Evolutionary conservation across 1,140 invertebrate genomes (phyloP), one percentile per base, ranked within the genome.

Genomic region (Euwallacea fornicatus): DNA sequence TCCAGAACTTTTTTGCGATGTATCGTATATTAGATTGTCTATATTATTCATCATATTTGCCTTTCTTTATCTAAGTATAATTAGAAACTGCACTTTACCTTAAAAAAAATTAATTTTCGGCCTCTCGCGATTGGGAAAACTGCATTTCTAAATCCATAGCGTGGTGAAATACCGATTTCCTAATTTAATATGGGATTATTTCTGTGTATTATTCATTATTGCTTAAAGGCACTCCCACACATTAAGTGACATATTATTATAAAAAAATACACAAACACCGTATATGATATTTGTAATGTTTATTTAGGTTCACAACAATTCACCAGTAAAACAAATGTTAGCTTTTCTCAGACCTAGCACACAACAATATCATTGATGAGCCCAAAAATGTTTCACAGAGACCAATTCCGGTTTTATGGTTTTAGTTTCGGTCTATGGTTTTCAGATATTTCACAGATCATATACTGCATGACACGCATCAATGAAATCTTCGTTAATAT

Each of bases 321-420:
- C 69, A 71, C 61, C 69, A 60, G 61, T 59, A 59, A 71, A 60
- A 10, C 56, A 65, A 71, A 71, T 71, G 69, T 71, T 71, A 71
- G 69, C 63, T 71, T 71, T 71, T 71, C 69, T 59, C 69, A 71
- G 69, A 71, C 13, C 41, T 43, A 11, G 42, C n/a, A 42, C 13
- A 15, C 60, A 43, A 62, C 11, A 47, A 62, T 9, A 62, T 42
- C 16, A 62, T 65, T 61, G 64, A 66, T 58, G 50, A 43, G 54
- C 2, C 53, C 64, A 56, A 66, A 66, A 66, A 55, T 11, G 13
- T 65, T 43, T 65, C 46, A 66, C 64, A 56, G 50, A 66, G 42
- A 66, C 64, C 1, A 56, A 66, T 66, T 62, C 58, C 66, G 46
- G 66, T 62, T 59, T 33, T 67, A 58, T 67, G 21, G 66, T 68